These are phyloP conservation scores for Xerus rutilus DNA, from an alignment of 2,797 vertebrate genomes.

Conservation along the genomic window DNA sequence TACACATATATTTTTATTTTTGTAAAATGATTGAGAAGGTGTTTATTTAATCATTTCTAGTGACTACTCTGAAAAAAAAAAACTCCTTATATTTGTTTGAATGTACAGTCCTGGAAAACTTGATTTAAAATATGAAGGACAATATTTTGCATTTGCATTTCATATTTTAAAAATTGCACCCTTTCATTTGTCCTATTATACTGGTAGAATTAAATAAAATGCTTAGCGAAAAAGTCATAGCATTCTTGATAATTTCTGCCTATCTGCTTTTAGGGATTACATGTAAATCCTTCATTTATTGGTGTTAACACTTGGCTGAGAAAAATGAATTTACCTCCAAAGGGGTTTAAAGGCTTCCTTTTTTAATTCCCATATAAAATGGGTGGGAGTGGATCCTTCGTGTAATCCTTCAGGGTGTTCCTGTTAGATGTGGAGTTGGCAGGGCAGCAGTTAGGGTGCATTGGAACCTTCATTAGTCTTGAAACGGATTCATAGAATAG, in stretches of 20 bases:
- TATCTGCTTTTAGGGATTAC: constrained; percentile 51
- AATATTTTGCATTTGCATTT: constrained; percentile 27
- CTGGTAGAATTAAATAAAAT: constrained; percentile 52
- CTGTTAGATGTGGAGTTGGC: constrained; percentile 59
- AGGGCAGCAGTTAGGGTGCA: constrained; percentile 13
- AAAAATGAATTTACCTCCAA: constrained; percentile 62
- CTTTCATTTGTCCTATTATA: constrained; percentile 40
- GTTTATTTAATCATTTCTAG: constrained; percentile 16
- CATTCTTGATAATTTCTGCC: constrained; percentile 61
- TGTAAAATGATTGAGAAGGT: constrained; percentile 29
- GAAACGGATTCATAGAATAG: constrained; percentile 48
- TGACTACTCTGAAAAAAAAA: neutral
- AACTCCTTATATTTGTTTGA: neutral
- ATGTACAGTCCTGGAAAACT: neutral
- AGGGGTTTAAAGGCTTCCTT: constrained; percentile 55
- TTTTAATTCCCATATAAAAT: constrained; percentile 57
- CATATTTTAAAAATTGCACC: neutral
- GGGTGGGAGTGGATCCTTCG: constrained; percentile 29
- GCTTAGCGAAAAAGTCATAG: constrained; percentile 49
- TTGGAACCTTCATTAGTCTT: constrained; percentile 56
- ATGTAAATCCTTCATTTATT: constrained; percentile 67
- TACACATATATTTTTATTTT: constrained; percentile 36
- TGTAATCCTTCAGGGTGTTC: constrained; percentile 68
- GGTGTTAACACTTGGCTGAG: constrained; percentile 63
- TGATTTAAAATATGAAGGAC: constrained; percentile 54